Percentiles rank a stretch among this genome's conserved stretches.
phyloP scores from a whole-genome alignment of 2,797 vertebrate species.

The Pristis pectinata region DNA sequence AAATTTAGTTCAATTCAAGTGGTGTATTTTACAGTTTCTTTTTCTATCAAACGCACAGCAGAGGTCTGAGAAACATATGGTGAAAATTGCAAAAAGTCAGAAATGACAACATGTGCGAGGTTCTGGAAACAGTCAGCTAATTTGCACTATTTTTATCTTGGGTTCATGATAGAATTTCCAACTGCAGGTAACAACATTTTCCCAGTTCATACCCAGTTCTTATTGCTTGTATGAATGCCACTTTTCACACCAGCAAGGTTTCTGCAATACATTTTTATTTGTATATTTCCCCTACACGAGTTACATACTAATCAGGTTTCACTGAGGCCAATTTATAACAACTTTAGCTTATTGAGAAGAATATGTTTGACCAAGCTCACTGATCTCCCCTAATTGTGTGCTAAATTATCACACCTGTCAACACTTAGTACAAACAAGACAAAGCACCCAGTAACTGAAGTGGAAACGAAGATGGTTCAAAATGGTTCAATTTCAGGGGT shows the following conservation, averaged over 20 bases:
- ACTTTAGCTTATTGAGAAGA: not conserved
- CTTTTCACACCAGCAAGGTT: not conserved
- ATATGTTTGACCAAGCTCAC: not conserved
- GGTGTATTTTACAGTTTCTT: not conserved
- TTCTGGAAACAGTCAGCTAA: not conserved
- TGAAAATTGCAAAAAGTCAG: not conserved
- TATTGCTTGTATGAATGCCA: not conserved
- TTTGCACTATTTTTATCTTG: not conserved
- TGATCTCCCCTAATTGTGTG: not conserved
- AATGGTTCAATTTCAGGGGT: not conserved
- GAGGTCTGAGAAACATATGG: not conserved
- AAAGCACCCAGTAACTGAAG: not conserved
- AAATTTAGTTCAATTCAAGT: not conserved
- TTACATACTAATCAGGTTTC: not conserved
- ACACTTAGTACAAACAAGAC: not conserved
- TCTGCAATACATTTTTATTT: not conserved
- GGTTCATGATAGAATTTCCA: not conserved
- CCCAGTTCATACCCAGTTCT: not conserved
- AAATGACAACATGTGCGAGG: too few species aligned
- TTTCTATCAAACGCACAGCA: not conserved
- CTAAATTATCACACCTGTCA: slow-evolving; percentile 10
- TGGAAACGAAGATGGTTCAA: not conserved
- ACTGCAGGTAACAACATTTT: not conserved
- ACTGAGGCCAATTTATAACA: not conserved
- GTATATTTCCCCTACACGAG: not conserved